Conservation (phyloP, 2,113 vertebrate species). For the Potamarius usumacintae region DNA sequence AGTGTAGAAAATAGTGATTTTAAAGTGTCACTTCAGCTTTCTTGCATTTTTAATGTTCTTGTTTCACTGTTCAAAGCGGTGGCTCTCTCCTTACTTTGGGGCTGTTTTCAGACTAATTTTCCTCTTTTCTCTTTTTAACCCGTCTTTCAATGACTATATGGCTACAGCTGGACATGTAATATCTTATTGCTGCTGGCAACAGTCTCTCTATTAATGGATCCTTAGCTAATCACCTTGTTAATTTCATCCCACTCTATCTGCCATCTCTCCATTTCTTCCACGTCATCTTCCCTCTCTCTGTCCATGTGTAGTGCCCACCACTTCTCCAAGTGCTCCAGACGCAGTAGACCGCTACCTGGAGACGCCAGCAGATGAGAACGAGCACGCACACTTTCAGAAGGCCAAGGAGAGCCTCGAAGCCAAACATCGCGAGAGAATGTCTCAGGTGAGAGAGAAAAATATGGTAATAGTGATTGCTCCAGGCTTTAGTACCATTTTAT, state of each 20-base stretch:
- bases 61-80: neutral
- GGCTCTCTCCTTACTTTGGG: neutral
- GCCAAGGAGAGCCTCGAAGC: conserved; percentile 96
- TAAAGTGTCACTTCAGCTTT: neutral
- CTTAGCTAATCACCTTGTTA: neutral
- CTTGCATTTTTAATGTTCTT: neutral
- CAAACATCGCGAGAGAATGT: conserved; percentile 95
- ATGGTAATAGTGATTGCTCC: neutral
- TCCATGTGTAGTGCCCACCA: conserved; percentile 83
- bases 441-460: conserved; percentile 76
- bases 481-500: neutral
- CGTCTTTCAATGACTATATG: neutral
- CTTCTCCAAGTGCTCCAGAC: conserved; percentile 87
- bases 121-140: neutral
- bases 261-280: neutral
- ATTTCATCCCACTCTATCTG: neutral
- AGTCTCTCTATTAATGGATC: neutral
- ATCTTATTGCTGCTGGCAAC: neutral
- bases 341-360: conserved; percentile 95
- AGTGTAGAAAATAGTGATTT: neutral
- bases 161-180: neutral
- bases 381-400: conserved; percentile 94
- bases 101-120: conserved; percentile 3
- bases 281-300: neutral
- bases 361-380: conserved; percentile 93